Evolutionary conservation across 2,113 vertebrate genomes (phyloP), one percentile per base, ranked within the genome.

Genomic region (Ciconia maguari): DNA sequence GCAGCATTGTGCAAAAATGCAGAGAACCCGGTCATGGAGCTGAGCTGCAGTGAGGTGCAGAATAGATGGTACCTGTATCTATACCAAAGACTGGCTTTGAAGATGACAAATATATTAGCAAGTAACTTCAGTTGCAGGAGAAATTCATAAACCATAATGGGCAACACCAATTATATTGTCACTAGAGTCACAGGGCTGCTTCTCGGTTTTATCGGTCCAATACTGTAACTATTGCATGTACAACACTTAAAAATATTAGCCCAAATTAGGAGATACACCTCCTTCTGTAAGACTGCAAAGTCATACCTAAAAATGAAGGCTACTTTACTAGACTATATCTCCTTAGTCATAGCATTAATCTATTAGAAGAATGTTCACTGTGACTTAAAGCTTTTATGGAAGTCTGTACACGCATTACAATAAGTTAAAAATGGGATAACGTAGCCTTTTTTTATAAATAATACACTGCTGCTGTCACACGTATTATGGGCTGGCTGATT

Each of bases 381-480:
- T n/a, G 30, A 75, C 74, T 86, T 52, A 68, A 62, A 60, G 71
- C 54, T 90, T 74, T 86, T 86, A 75, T 58, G 21, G n/a, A 29
- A 76, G 32, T 42, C 52, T 68, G 38, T 26, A 65, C 22, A 27
- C 49, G 13, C 19, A 34, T 46, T 36, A 46, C 16, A 83, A 41
- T 69, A 80, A 79, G 89, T 69, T 41, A 48, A 76, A 90, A 88
- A 55, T 38, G 21, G 17, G 27, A 18, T 24, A 70, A 49, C 20
- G 26, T 7, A 55, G 13, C 10, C 11, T 27, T 32, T 77, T 42
- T 69, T 48, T 4, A 57, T 32, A 86, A 83, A 42, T 38, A 69
- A 26, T 18, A 60, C 0, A 0, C 36, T 29, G 17, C 52, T 82
- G 24, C 55, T 76, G 29, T 34, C 27, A 48, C 3, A 0, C 1